Percentiles rank a stretch among this genome's conserved stretches.
Conservation (phyloP, 1,140 invertebrate species). For the Pachyrhynchus sulphureomaculatus region DNA sequence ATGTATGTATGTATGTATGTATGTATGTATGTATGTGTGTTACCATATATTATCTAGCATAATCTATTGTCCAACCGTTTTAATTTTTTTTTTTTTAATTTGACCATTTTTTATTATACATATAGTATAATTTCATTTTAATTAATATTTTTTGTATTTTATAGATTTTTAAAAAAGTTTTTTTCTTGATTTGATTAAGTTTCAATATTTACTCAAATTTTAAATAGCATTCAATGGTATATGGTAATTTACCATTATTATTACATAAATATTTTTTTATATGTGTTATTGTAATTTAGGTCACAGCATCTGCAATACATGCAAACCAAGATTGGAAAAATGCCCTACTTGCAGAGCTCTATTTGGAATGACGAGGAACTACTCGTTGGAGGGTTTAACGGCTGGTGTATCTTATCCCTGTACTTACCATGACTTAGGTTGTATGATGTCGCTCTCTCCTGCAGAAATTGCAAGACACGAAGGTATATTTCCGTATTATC, state of each 20-base stretch:
- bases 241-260: too few species aligned
- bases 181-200: neutral
- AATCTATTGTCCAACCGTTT: too few species aligned
- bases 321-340: constrained; percentile 62
- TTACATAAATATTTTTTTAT: too few species aligned
- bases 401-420: constrained; percentile 37
- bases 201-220: too few species aligned
- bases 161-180: neutral
- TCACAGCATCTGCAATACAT: constrained; percentile 74
- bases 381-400: constrained; percentile 69
- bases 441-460: constrained; percentile 28
- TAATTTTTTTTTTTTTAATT: too few species aligned
- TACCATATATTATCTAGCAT: too few species aligned
- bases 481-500: too few species aligned
- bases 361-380: constrained; percentile 74
- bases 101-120: too few species aligned
- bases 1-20: too few species aligned
- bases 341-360: constrained; percentile 76
- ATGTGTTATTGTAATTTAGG: constrained; percentile 40
- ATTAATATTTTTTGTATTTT: neutral
- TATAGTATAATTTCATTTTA: too few species aligned
- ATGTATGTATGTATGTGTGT: too few species aligned
- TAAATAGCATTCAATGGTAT: too few species aligned
- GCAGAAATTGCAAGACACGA: constrained; percentile 39
- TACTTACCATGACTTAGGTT: constrained; percentile 39